Conservation (phyloP, 2,888 invertebrate genomes). For the Pyrrhosoma nymphula region DNA sequence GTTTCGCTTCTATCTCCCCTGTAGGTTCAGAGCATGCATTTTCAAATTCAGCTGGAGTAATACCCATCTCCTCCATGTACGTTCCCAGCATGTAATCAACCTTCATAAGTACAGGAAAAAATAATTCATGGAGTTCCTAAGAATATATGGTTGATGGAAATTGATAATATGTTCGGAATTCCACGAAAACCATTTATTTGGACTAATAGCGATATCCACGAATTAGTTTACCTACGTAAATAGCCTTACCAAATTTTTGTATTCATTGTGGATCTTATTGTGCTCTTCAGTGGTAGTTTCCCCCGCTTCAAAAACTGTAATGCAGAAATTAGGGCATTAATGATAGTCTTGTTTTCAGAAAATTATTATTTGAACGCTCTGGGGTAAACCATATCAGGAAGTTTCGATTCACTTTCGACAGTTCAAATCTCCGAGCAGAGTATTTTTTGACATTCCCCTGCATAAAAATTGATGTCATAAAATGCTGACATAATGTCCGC, state of each 20-base stretch:
- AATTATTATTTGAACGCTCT: neutral
- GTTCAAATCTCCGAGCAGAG: too few relatives aligned
- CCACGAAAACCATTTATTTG: too few relatives aligned
- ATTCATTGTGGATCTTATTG: slow-evolving; percentile 89
- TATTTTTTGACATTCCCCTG: too few relatives aligned
- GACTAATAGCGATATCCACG: neutral
- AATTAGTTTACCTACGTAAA: neutral
- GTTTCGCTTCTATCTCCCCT: slow-evolving; percentile 79
- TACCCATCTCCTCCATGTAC: slow-evolving; percentile 95
- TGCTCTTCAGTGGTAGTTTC: slow-evolving; percentile 87
- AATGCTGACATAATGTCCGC: too few relatives aligned
- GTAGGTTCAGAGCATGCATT: slow-evolving; percentile 83
- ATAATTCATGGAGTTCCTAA: neutral
- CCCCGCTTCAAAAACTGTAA: slow-evolving; percentile 91
- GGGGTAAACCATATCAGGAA: too few relatives aligned
- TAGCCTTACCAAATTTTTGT: slow-evolving; percentile 88
- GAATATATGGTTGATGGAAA: too few relatives aligned
- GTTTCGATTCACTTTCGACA: too few relatives aligned
- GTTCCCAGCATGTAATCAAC: slow-evolving; percentile 94
- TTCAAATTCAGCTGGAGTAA: slow-evolving; percentile 92
- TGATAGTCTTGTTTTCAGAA: too few relatives aligned
- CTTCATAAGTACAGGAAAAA: slow-evolving; percentile 76
- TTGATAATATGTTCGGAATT: too few relatives aligned
- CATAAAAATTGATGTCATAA: too few relatives aligned
- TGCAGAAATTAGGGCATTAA: slow-evolving; percentile 26